phyloP scores from a whole-genome alignment of 1,140 invertebrate species.

The Aphidius ervi region DNA sequence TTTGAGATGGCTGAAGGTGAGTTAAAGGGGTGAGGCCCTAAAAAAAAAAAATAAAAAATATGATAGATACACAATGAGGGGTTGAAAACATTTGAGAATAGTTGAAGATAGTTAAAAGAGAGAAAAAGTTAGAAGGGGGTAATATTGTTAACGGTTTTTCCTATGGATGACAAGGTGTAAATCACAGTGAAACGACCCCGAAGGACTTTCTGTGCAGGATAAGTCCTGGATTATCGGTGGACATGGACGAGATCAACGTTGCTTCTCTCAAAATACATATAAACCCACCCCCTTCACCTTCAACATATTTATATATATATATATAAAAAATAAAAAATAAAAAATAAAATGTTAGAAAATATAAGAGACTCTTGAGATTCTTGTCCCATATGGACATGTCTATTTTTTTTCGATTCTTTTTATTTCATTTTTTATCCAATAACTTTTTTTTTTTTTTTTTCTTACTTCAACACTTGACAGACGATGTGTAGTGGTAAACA shows the following conservation, averaged over 20 bases:
- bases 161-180: constrained; percentile 30
- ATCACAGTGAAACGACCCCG: constrained; percentile 24
- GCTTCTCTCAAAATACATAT: constrained; percentile 6
- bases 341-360: neutral
- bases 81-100: too few species aligned
- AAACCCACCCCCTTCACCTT: neutral
- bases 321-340: constrained; percentile 1
- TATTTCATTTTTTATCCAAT: constrained; percentile 6
- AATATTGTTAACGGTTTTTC: constrained; percentile 20
- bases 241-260: constrained; percentile 22
- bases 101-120: too few species aligned
- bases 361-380: constrained; percentile 10
- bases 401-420: too few species aligned
- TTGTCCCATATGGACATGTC: too few species aligned
- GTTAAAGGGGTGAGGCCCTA: neutral
- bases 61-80: too few species aligned
- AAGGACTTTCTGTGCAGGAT: constrained; percentile 10
- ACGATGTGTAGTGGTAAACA: neutral
- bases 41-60: neutral
- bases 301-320: constrained; percentile 1
- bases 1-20: neutral
- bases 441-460: neutral
- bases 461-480: constrained; percentile 7
- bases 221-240: constrained; percentile 23
- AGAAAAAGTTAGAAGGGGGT: neutral